Evolutionary conservation across 2,797 vertebrate species (phyloP), one percentile per base, ranked within the genome.

Genomic region (Austrolebias charrua): DNA sequence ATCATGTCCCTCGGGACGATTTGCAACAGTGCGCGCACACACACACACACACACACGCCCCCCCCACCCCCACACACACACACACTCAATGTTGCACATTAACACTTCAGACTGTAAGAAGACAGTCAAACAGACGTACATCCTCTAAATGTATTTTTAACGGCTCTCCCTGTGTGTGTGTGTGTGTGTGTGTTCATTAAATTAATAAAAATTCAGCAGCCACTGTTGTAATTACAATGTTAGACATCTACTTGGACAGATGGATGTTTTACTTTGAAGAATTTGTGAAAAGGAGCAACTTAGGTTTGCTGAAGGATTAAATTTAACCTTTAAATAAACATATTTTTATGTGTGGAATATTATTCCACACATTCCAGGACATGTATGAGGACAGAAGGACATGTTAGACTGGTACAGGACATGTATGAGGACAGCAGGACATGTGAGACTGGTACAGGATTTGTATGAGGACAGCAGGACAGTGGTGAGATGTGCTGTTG

Each of bases 1-100:
- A 88, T 76, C 88, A 75, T 47, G 81, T 90, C 89, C 79, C 87
- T 1, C 16, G 71, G 80, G 90, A 84, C 66, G 19, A 10, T 46
- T 63, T 1, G 4, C 66, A 55, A 54, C 69, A 68, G 62, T 59
- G 58, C 53, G 76, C 57, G 8, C 1, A 51, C n/a, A n/a, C n/a
- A n/a, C n/a, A n/a, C n/a, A n/a, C n/a, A n/a, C n/a, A n/a, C n/a
- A n/a, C n/a, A n/a, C n/a, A n/a, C n/a, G n/a, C n/a, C n/a, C n/a
- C n/a, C n/a, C n/a, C n/a, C n/a, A n/a, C n/a, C n/a, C n/a, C n/a
- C n/a, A n/a, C n/a, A n/a, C n/a, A n/a, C n/a, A 47, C 52, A 40
- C 58, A 14, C 55, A 51, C 46, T 40, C 42, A 47, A 16, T 31
- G 31, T 58, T 64, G 35, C 44, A 55, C 18, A 47, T 47, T 48